phyloP scores from a whole-genome alignment of 1,140 invertebrate species.

The Cylas formicarius region DNA sequence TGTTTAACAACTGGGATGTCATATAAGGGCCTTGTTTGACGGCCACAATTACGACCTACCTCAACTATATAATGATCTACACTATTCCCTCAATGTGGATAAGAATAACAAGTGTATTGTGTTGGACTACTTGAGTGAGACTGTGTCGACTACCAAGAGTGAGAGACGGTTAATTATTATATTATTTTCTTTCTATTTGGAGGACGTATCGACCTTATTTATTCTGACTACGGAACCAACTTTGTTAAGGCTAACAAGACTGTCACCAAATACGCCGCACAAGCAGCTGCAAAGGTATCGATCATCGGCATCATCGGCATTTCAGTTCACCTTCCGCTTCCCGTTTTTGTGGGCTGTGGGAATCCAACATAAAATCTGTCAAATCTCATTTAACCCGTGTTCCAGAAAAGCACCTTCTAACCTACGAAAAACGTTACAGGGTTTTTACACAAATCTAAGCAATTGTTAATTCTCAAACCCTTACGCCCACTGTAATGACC shows the following conservation, averaged over 20 bases:
- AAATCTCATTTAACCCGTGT: slow-evolving; percentile 2
- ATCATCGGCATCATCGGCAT: neutral
- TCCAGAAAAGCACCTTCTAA: neutral
- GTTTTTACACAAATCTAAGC: neutral
- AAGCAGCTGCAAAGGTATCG: slow-evolving; percentile 1
- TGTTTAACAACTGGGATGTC: no score
- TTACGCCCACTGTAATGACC: neutral
- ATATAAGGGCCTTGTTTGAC: no score
- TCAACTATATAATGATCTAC: no score
- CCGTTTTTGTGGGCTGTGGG: neutral
- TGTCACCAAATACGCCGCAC: neutral
- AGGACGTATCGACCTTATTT: neutral
- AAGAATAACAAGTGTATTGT: no score
- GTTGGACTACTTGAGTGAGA: no score
- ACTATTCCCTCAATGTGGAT: no score
- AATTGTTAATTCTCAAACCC: neutral
- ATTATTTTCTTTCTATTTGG: no score
- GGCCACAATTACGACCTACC: no score
- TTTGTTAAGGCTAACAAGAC: neutral
- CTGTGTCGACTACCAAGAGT: no score
- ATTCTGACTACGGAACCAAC: neutral
- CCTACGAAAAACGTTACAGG: neutral
- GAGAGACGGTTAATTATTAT: no score
- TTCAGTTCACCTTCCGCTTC: neutral
- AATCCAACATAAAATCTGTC: slow-evolving; percentile 1